phyloP scores from a whole-genome alignment of 1,140 invertebrate species.

The Vanessa atalanta region DNA sequence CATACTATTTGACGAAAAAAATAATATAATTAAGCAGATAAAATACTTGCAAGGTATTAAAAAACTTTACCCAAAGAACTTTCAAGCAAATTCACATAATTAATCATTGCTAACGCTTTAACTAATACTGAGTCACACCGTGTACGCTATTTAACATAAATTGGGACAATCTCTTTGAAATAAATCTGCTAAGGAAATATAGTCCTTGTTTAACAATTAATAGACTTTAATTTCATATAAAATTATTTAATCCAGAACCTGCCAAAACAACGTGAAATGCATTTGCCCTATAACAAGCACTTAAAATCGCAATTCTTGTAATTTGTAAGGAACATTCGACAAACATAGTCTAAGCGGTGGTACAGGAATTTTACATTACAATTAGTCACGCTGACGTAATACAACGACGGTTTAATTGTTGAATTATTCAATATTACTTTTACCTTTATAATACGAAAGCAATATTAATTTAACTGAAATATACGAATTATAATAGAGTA shows the following conservation, averaged over 20 bases:
- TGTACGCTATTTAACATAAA: background rate
- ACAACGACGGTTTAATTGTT: slow-evolving; percentile 16
- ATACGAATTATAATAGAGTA: too few species aligned
- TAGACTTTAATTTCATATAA: background rate
- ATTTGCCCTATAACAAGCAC: slow-evolving; percentile 33
- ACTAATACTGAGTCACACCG: slow-evolving; percentile 4
- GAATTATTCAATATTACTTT: slow-evolving; percentile 11
- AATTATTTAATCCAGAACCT: background rate
- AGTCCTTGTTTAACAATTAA: background rate
- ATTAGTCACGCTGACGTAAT: slow-evolving; percentile 34
- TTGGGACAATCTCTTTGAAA: background rate
- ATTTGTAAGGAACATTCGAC: slow-evolving; percentile 26
- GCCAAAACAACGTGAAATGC: slow-evolving; percentile 31
- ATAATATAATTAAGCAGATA: too few species aligned
- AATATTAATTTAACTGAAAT: background rate
- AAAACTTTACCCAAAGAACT: too few species aligned
- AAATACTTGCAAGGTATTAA: too few species aligned
- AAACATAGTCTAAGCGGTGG: slow-evolving; percentile 15
- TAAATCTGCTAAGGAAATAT: background rate
- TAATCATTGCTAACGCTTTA: background rate
- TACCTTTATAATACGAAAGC: background rate
- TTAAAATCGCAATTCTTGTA: slow-evolving; percentile 37
- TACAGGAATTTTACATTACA: slow-evolving; percentile 35
- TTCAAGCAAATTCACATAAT: background rate
- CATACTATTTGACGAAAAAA: too few species aligned